Evolutionary conservation across 2,113 vertebrate genomes (phyloP), one percentile per base, ranked within the genome.

Genomic region (Limanda limanda): DNA sequence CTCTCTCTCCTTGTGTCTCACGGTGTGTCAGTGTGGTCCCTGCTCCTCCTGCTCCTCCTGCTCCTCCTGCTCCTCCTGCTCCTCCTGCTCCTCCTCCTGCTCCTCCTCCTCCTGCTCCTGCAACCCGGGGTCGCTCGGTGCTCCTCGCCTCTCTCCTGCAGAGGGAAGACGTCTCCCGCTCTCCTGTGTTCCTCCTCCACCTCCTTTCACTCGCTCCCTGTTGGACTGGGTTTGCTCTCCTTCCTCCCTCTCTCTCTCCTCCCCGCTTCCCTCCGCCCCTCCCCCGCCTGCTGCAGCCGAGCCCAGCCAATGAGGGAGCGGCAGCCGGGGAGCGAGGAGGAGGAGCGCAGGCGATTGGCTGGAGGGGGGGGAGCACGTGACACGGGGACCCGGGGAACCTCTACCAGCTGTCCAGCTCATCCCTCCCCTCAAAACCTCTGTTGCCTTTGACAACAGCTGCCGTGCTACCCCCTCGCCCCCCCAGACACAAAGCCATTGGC

Each of bases 401-500:
- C 90, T 77, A 73, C 90, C 92, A 93, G 92, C 93, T 94, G 92
- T 92, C 92, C 90, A 82, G 87, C 88, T 93, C 91, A 86, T 86
- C 88, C 92, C 82, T 90, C 86, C 84, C 76, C 51, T n/a, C 51
- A 89, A 93, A 93, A 93, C 83, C 92, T 92, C 90, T 87, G 93
- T 94, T 93, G 90, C 92, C 85, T 92, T 86, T 92, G 93, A 89
- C 93, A 81, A 93, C 93, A 90, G 89, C 89, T 88, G 89, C 91
- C 61, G 62, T 88, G 79, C 81, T 78, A 74, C 82, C 25, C 84
- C 78, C 84, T 85, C 27, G 5, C 88, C 84, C 86, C 61, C 66
- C 35, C 73, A 65, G 61, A 15, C 73, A 74, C 63, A 76, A 77
- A 77, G 83, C 82, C 61, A 94, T 93, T 92, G 93, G 92, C 76